These are phyloP conservation scores for Acrobasis suavella DNA, from an alignment of 2,888 invertebrate genomes.

Conservation along the genomic window DNA sequence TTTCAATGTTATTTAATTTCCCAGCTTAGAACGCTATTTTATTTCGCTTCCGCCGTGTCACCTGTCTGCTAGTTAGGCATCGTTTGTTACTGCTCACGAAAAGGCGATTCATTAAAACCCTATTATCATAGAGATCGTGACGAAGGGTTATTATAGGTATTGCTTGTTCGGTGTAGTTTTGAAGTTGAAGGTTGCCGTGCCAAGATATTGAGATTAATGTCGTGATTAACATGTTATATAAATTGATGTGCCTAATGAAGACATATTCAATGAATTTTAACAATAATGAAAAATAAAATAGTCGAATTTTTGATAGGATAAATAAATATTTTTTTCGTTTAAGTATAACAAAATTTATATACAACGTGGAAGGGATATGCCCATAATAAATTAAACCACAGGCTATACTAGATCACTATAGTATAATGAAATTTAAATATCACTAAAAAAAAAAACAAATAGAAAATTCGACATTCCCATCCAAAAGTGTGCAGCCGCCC, in stretches of 20 bases:
- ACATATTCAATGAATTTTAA: too few relatives aligned
- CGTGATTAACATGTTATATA: not conserved
- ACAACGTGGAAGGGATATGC: too few relatives aligned
- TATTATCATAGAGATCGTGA: slow-evolving; percentile 45
- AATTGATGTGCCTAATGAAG: not conserved
- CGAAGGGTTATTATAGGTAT: slow-evolving; percentile 36
- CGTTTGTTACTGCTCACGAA: slow-evolving; percentile 1
- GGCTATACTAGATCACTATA: too few relatives aligned
- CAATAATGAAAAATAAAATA: too few relatives aligned
- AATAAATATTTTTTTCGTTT: too few relatives aligned
- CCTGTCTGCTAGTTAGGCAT: not conserved
- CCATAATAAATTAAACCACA: too few relatives aligned
- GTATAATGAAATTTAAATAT: too few relatives aligned
- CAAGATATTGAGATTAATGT: not conserved
- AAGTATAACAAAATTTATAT: too few relatives aligned
- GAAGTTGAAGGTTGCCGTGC: slow-evolving; percentile 14
- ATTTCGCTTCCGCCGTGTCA: slow-evolving; percentile 1
- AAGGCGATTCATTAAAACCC: slow-evolving; percentile 37
- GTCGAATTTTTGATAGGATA: too few relatives aligned
- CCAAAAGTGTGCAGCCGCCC: too few relatives aligned
- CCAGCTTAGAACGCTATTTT: not conserved
- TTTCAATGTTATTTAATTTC: not conserved
- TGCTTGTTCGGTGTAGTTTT: slow-evolving; percentile 6
- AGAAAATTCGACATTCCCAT: too few relatives aligned
- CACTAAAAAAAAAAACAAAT: too few relatives aligned